Base-by-base conservation (phyloP, 2,113 vertebrate species). In the Herpetotheres cachinnans region DNA sequence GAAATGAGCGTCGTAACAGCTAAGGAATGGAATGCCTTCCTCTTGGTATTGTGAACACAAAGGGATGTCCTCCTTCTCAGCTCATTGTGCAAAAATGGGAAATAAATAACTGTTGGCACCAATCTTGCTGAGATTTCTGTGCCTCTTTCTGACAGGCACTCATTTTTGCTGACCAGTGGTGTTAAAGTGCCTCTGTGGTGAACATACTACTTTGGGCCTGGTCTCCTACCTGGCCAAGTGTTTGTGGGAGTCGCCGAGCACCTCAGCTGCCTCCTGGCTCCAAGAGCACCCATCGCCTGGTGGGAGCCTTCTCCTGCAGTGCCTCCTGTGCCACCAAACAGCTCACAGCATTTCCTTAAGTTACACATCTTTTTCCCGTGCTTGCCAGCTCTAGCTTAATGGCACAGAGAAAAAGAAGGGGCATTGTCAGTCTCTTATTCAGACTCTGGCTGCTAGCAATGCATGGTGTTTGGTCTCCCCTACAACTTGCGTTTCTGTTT, bases 1-100 rank as follows among this genome's bases (percentile, higher is more conserved):
- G 36, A 93, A 95, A 86, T 86, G 91, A 97, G 59, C 91, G 90
- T 78, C 9, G 0, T 38, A 59, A 79, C 66, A 79, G 85, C 34
- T 49, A 77, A 80, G 65, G 79, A 76, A 42, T 18, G 36, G 76
- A 7, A 7, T 55, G 63, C 56, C 49, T 86, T 92, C 67, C 46
- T 38, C 14, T 73, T 50, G 47, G 42, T 81, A 13, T 56, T 58
- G 47, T 70, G 80, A 93, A 63, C 62, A 56, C 71, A 88, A 95
- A 81, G 16, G 13, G 21, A 36, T 73, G 87, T 71, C 36, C 29
- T 87, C 46, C 29, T 87, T 46, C 86, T 89, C 83, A 72, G 50
- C 55, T 59, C 15, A 1, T 4, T 81, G 69, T 63, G 79, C 40
- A 44, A 49, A 89, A 84, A 52, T 25, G 72, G 76, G 88, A 93